phyloP scores from a whole-genome alignment of 2,797 vertebrate species.

The Cichlasoma orientale region DNA sequence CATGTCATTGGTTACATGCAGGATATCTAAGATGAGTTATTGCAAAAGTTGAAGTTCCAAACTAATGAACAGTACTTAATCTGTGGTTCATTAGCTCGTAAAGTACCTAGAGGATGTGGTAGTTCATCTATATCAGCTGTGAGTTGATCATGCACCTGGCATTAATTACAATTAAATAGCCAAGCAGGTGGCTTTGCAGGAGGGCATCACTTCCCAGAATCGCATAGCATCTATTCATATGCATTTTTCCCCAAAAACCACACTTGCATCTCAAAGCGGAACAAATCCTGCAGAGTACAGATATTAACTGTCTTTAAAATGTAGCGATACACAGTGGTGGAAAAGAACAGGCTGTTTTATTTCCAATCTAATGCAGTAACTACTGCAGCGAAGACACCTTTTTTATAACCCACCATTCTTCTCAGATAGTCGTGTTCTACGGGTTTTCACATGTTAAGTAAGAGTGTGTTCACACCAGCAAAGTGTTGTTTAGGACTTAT shows the following conservation, averaged over 20 bases:
- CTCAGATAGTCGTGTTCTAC: neutral
- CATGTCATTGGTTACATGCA: neutral
- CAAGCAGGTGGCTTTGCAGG: slow-evolving; percentile 34
- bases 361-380: neutral
- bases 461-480: neutral
- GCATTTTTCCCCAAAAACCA: neutral
- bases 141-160: slow-evolving; percentile 20
- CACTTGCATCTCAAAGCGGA: neutral
- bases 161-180: slow-evolving; percentile 42
- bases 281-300: slow-evolving; percentile 5
- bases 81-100: slow-evolving; percentile 10
- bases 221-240: slow-evolving; percentile 1
- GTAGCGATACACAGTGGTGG: neutral
- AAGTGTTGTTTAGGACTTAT: neutral
- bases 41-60: neutral
- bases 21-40: neutral
- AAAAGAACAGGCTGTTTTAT: neutral
- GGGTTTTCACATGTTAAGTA: neutral
- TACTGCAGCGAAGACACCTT: neutral
- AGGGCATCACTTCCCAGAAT: slow-evolving; percentile 11
- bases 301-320: neutral
- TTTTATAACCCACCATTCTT: neutral
- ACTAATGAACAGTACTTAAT: slow-evolving; percentile 19
- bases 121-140: slow-evolving; percentile 12
- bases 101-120: neutral